Base-by-base conservation (phyloP, 2,113 vertebrate species). In the Phrynosoma blainvillii region DNA sequence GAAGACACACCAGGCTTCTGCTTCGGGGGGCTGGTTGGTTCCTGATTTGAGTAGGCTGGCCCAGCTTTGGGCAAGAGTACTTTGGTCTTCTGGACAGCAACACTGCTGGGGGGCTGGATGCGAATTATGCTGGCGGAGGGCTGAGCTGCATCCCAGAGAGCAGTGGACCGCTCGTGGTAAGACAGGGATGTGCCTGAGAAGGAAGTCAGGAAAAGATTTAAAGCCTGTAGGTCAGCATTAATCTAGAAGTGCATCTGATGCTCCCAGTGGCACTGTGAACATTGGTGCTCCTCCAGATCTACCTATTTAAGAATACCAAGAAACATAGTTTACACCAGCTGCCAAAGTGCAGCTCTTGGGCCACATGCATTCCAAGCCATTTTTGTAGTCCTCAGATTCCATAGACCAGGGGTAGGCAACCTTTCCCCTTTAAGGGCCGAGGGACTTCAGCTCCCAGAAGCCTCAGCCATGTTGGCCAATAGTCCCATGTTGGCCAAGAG, bases 81-180 rank as follows among this genome's bases (percentile, higher is more conserved):
- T 89, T 95, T 96, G 5, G 93, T 95, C 84, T 96, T 95, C 56
- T 93, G 91, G 79, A 96, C 95, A 1, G 95, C 88, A 1, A 77
- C 23, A 5, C 2, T n/a, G 71, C 47, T 78, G 73, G 47, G 25
- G 0, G 84, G 62, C 74, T 88, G 87, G 73, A 59, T 86, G 4
- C 62, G 79, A 3, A 92, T n/a, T 85, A 94, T 71, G 95, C 89
- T 79, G 93, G 88, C 7, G 14, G 92, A 36, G 83, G 88, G 27
- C 32, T 79, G 79, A 0, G 36, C 14, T 1, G 73, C 30, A 30
- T 86, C 88, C 88, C 79, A 82, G 42, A 78, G 74, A 18, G 52
- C 62, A 0, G 88, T 59, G 62, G 87, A 84, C 87, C 42, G 74
- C 32, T 88, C 87, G 0, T 83, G 87, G 14, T 84, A 88, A 25